Percentiles rank a stretch among this genome's conserved stretches.
phyloP scores from a whole-genome alignment of 2,113 vertebrate genomes.

The Cathartes aura region DNA sequence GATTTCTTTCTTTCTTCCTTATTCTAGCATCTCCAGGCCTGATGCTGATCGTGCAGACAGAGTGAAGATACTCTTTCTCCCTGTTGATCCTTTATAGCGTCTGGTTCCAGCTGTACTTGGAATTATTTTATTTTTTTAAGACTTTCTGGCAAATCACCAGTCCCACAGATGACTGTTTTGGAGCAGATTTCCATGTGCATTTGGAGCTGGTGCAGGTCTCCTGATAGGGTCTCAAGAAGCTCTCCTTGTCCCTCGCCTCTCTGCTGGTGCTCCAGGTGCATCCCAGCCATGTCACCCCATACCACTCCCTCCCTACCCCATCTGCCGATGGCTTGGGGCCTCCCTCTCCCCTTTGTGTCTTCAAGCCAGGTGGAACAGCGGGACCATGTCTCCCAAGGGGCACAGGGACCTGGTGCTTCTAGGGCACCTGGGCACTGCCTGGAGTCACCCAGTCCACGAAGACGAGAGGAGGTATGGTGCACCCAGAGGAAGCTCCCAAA shows the following conservation, averaged over 20 bases:
- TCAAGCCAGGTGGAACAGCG: not conserved
- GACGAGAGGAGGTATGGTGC: accelerated
- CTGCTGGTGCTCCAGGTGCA: not conserved
- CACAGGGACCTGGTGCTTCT: not conserved
- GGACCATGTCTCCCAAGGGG: not conserved
- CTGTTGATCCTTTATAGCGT: not conserved
- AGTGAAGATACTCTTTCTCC: not conserved
- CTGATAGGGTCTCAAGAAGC: not conserved
- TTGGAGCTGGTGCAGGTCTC: not conserved
- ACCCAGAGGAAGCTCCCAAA: not conserved
- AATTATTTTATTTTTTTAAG: not conserved
- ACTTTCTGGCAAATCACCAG: not conserved
- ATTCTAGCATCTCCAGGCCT: not conserved
- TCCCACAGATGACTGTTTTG: not conserved
- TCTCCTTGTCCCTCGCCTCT: not conserved
- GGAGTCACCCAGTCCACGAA: not conserved
- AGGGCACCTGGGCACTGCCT: not conserved
- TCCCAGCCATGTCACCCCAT: not conserved
- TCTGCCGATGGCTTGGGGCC: not conserved
- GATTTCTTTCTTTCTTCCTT: not conserved
- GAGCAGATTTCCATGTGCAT: not conserved
- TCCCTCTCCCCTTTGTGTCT: not conserved
- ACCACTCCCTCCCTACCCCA: not conserved
- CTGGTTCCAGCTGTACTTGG: not conserved
- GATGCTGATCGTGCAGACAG: not conserved